Base-by-base conservation (phyloP, 2,797 vertebrate species). In the Serranus cabrilla region DNA sequence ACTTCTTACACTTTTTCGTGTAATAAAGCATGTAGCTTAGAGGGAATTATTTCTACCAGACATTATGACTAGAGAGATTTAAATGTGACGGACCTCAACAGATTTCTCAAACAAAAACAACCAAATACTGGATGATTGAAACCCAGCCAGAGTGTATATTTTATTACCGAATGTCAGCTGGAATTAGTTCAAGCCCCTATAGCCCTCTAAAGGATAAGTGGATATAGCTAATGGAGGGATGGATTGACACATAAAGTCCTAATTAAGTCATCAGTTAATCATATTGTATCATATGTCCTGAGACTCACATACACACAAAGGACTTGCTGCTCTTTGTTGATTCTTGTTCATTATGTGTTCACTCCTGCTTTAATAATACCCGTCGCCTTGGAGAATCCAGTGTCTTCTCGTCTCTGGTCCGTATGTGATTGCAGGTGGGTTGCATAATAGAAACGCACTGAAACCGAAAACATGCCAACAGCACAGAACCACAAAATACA, bases 401-500 rank as follows among this genome's bases (percentile, higher is more conserved):
- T 57, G 21, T 68, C 50, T 34, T 57, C 71, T 47, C 62, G 58
- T 73, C 49, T 74, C 23, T 43, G 49, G 31, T 74, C 45, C 11
- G 58, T 56, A 60, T 74, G 42, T 54, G 8, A 9, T 73, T 52
- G 56, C 54, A 74, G 34, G 37, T 34, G n/a, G 25, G 65, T 84
- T 91, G 71, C 74, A 74, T 85, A 82, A 87, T 69, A 85, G 70
- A 83, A 66, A 64, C 76, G 71, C 57, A 65, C 59, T 61, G 12
- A 74, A 73, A 74, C 71, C 87, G 68, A 56, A 64, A 91, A 87
- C 71, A 78, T 75, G 80, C 67, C 86, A 87, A 76, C 72, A 82
- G 74, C 34, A 86, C n/a, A 73, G 55, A 66, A 61, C 49, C 73
- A 70, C 66, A 80, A 81, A 84, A 89, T 93, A 73, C 46, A 92